These are phyloP conservation scores for Poecilia latipinna DNA, from an alignment of 2,113 vertebrate species.

Conservation along the genomic window DNA sequence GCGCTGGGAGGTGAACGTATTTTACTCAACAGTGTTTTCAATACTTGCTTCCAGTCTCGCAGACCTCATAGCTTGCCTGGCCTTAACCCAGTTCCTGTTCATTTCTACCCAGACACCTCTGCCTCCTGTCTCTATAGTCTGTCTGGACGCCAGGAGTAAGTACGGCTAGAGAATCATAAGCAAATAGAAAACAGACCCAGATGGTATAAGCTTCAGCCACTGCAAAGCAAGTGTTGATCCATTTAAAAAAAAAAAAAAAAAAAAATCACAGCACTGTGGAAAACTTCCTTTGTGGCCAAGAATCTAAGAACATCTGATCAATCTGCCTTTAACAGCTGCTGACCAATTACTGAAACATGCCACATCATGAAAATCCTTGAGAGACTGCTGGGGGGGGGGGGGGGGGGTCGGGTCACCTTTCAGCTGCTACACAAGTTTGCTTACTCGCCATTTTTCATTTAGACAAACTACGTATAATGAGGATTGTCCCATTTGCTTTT, in stretches of 20 bases:
- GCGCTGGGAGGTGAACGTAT: not conserved
- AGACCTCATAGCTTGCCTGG: not conserved
- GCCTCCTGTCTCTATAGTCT: not conserved
- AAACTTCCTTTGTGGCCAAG: not conserved
- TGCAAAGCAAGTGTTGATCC: not conserved
- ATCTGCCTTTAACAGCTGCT: not conserved
- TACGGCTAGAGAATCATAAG: not conserved
- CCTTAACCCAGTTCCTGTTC: not conserved
- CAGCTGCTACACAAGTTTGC: not conserved
- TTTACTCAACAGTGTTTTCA: not conserved
- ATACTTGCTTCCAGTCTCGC: not conserved
- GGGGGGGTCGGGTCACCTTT: not conserved
- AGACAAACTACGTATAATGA: not conserved
- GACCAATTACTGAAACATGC: not conserved
- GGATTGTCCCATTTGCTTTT: too few species aligned
- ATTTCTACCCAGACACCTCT: not conserved
- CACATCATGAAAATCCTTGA: not conserved
- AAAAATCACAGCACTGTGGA: not conserved
- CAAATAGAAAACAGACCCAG: not conserved
- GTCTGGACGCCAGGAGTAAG: not conserved
- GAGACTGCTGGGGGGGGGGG: not conserved
- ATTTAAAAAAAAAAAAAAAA: not conserved
- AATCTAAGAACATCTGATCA: not conserved
- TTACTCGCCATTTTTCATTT: not conserved
- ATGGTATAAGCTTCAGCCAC: not conserved